Evolutionary conservation across 2,113 vertebrate genomes (phyloP).

Genomic region (Columba livia): DNA sequence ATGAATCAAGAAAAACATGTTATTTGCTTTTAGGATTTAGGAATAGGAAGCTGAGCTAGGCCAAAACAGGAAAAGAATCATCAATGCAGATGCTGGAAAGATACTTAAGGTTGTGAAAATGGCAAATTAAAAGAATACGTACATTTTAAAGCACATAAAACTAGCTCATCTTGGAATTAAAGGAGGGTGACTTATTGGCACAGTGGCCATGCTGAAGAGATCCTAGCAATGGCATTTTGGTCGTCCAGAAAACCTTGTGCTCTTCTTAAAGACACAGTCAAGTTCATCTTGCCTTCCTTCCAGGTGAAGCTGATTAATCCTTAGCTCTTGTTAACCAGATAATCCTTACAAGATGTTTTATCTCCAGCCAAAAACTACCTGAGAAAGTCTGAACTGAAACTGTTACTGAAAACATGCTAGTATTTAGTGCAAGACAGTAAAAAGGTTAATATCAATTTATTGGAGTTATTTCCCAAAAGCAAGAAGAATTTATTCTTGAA

Average conservation of each 20-base stretch:
- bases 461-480: neutral
- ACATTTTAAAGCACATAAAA: neutral
- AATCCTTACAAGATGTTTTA: neutral
- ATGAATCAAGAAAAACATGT: accelerated
- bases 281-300: neutral
- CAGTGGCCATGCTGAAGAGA: neutral
- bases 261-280: neutral
- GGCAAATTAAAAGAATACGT: neutral
- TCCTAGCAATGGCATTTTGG: neutral
- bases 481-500: neutral
- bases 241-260: neutral
- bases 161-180: neutral
- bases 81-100: neutral
- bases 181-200: neutral
- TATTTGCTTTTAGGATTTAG: neutral
- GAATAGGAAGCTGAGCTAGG: neutral
- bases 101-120: neutral
- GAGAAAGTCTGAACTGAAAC: neutral
- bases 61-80: neutral
- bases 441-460: neutral
- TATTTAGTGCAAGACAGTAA: neutral
- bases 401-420: neutral
- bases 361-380: neutral
- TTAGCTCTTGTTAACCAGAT: neutral
- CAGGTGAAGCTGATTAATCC: neutral